These are phyloP conservation scores for Spea multiplicata DNA, from an alignment of 2,113 vertebrate genomes.

Conservation along the genomic window DNA sequence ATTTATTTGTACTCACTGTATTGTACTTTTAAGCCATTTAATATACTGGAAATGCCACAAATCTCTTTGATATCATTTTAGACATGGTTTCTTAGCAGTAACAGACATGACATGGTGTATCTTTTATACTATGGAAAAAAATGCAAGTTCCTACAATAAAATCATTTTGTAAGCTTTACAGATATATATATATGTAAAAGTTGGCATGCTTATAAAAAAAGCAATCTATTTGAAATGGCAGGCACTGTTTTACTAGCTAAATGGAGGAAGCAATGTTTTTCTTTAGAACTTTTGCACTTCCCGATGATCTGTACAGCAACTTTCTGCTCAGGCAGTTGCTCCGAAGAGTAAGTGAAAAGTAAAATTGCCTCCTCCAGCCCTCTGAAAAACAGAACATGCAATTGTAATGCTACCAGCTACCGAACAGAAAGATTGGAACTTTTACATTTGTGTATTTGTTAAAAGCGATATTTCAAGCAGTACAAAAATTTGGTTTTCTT, in stretches of 20 bases:
- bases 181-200: neutral
- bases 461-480: no score
- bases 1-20: slow-evolving; percentile 4
- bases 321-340: neutral
- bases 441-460: no score
- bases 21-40: neutral
- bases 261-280: neutral
- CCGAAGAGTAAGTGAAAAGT: no score
- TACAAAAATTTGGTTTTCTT: no score
- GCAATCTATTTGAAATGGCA: neutral
- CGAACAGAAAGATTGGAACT: no score
- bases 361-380: no score
- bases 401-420: no score
- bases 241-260: neutral
- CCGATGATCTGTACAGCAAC: neutral
- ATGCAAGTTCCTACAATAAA: neutral
- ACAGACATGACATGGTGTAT: neutral
- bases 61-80: neutral
- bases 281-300: neutral
- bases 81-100: neutral
- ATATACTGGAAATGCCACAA: neutral
- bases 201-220: neutral
- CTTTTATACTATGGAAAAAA: neutral
- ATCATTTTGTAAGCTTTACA: neutral
- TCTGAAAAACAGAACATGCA: no score